Evolutionary conservation across 2,888 invertebrate genomes (phyloP), one percentile per base, ranked within the genome.

Genomic region (Polymixis lichenea): DNA sequence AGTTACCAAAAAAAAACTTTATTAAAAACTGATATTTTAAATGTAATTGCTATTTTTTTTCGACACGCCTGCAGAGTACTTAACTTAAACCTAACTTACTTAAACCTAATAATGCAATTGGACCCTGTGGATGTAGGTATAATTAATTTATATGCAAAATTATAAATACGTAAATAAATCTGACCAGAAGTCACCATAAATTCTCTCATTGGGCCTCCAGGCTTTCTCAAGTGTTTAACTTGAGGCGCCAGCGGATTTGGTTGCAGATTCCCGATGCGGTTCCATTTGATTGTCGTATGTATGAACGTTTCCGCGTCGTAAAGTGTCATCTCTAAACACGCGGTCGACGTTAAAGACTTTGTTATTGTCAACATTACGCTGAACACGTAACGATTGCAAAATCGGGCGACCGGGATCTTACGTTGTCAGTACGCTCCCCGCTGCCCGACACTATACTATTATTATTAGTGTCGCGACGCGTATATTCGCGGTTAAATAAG

Each of bases 391-490:
- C 76, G 75, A 86, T 89, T 85, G 76, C 85, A 82, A 87, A 88
- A 88, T 80, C 75, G 60, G 64, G 58, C 51, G 80, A 17, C 51
- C 75, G 76, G 66, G 62, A 70, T 83, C 66, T 83, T 77, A 78
- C 74, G 80, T 80, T 72, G 80, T 64, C 71, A 67, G 76, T 76
- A 67, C 81, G 81, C 75, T 75, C 69, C 73, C 51, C 71, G 77
- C 80, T 70, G 76, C 62, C 75, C 78, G 81, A 64, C 83, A 73
- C 70, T 78, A 46, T 38, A 80, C 84, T 68, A 80, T 84, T 81
- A 84, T 86, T 88, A 89, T 86, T 89, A 84, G 80, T 84, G 86
- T 86, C 86, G 84, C 83, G 82, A 85, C 82, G 87, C 80, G 86
- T 86, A 78, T 86, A 88, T 89, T 84, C 86, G 83, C 80, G 77